These are phyloP conservation scores for Diplosoma virens DNA, from an alignment of 23 tunicate species.

Conservation along the genomic window DNA sequence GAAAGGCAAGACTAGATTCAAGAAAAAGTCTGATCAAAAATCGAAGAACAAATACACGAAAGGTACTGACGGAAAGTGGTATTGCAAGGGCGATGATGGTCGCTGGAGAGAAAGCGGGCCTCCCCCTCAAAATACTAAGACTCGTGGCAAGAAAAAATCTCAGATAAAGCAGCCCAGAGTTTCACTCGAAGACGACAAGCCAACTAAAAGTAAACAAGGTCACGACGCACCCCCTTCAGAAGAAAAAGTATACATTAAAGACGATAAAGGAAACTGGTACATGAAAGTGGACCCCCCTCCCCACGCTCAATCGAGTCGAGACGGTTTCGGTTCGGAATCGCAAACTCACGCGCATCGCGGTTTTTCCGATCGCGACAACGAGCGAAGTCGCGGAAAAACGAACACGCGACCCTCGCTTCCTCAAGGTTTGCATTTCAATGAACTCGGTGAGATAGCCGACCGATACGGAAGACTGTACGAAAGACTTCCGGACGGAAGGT, in stretches of 20 bases:
- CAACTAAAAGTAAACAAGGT: neutral
- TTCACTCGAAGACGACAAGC: neutral
- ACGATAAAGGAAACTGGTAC: conserved; percentile 78
- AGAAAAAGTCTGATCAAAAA: conserved; percentile 27
- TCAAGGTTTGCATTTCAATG: conserved; percentile 23
- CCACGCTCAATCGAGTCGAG: too few relatives aligned
- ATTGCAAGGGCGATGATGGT: conserved; percentile 63
- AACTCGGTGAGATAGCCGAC: conserved; percentile 29
- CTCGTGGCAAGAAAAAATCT: neutral
- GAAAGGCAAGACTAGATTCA: neutral
- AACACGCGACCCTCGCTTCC: too few relatives aligned
- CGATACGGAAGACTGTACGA: conserved; percentile 47
- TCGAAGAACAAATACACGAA: conserved; percentile 34
- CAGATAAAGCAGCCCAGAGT: too few relatives aligned
- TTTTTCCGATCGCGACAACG: too few relatives aligned
- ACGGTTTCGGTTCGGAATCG: too few relatives aligned
- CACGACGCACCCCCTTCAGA: neutral
- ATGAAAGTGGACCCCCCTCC: conserved; percentile 69
- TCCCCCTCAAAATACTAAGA: conserved; percentile 5
- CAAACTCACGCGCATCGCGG: too few relatives aligned
- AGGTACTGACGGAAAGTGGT: conserved; percentile 96
- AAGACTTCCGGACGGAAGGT: conserved; percentile 25
- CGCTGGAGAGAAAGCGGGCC: conserved; percentile 57
- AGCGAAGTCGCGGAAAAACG: too few relatives aligned
- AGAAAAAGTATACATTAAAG: conserved; percentile 49